Evolutionary conservation across 2,888 invertebrate genomes (phyloP).

Genomic region (Zhuqinia jingwanae): DNA sequence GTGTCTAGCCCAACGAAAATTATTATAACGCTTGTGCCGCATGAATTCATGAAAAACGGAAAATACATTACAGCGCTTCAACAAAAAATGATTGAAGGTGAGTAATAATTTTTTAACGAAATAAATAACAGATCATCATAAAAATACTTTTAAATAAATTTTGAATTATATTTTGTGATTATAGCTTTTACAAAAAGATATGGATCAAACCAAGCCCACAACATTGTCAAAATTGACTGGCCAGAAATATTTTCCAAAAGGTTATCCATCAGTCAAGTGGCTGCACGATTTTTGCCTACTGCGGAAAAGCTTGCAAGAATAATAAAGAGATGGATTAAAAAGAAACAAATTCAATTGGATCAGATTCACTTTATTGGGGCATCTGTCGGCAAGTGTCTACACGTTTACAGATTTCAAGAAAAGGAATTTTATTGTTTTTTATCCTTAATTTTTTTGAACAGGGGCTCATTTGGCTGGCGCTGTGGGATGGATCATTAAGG

Average conservation of each 20-base stretch:
- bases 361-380: conserved; percentile 44
- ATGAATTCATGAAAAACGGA: background rate
- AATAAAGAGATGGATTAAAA: conserved; percentile 27
- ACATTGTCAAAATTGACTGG: conserved; percentile 36
- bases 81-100: background rate
- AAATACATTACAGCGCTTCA: no score
- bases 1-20: conserved; percentile 34
- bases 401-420: background rate
- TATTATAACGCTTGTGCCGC: conserved; percentile 15
- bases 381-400: background rate
- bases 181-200: conserved; percentile 34
- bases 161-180: no score
- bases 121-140: no score
- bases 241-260: conserved; percentile 38
- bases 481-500: background rate
- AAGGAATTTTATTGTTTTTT: no score
- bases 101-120: no score
- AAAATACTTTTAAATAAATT: no score
- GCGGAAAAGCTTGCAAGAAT: conserved; percentile 37
- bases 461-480: conserved; percentile 7
- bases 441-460: no score
- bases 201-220: conserved; percentile 27
- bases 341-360: conserved; percentile 11
- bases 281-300: background rate
- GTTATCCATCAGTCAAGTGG: background rate